Base-by-base conservation (phyloP, 2,888 invertebrate species). In the Eugnorisma glareosa region DNA sequence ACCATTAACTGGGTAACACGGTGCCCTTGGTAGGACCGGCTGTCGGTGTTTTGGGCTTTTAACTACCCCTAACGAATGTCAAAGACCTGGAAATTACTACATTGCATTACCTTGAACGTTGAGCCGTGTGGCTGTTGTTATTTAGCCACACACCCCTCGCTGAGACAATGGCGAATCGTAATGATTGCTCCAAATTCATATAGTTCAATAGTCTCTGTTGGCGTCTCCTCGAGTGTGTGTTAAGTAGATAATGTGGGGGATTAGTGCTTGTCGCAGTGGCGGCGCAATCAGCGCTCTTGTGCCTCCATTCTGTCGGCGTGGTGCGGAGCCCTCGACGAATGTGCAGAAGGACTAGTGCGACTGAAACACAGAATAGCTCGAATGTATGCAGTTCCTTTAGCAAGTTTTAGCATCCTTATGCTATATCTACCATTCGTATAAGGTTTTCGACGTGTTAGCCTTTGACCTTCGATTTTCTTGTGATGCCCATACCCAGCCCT, bases 241-340 rank as follows among this genome's bases (percentile, higher is more conserved):
- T 78, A 86, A 87, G 90, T 85, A 87, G 84, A 80, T 91, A 92
- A 92, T 92, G 84, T 89, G 87, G 69, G 87, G 89, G 91, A 92
- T 92, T 90, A 91, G 85, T 69, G 73, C 67, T 48, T 63, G 76
- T 73, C 64, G 68, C 73, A 69, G 67, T 66, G 67, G 75, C 59
- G 73, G 68, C 83, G 92, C 91, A 93, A 93, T 93, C 93, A 93
- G 85, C 75, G 82, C 90, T 86, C 89, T 91, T 91, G 90, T 91
- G 69, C 59, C 45, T 75, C 71, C 67, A 40, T 72, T 15, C 54
- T n/a, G 40, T 15, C 28, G 21, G 15, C 59, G 73, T 64, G 80
- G 74, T 51, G 75, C n/a, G 31, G 21, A 35, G 35, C 73, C 31
- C 51, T 35, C 64, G 13, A 45, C 57, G 3, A 3, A 6, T 10